Conservation (phyloP, 2,797 vertebrate genomes). For the Malurus leucopterus region DNA sequence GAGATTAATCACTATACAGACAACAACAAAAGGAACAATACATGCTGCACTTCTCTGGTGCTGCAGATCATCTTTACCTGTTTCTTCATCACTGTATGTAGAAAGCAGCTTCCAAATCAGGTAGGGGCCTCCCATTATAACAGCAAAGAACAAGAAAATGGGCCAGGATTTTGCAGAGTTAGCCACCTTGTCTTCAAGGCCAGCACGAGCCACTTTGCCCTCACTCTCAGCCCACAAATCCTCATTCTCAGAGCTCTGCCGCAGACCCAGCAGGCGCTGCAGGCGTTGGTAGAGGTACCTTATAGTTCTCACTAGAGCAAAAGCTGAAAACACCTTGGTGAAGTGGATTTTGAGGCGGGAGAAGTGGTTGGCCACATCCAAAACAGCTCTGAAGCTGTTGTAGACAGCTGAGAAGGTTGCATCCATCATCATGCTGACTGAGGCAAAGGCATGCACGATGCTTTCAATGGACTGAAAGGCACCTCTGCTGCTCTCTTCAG, state of each 20-base stretch:
- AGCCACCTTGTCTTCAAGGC: conserved; percentile 62
- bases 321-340: conserved; percentile 92
- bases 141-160: conserved; percentile 92
- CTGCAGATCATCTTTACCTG: conserved; percentile 71
- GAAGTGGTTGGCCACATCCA: conserved; percentile 96
- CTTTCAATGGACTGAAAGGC: conserved; percentile 98
- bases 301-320: conserved; percentile 91
- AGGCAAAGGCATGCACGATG: conserved; percentile 95
- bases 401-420: conserved; percentile 96
- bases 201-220: conserved; percentile 71
- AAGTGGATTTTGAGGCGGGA: conserved; percentile 92
- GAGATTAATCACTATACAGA: background rate
- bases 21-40: background rate
- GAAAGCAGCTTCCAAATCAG: conserved; percentile 96
- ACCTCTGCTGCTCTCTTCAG: conserved; percentile 94
- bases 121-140: conserved; percentile 92
- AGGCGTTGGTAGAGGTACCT: conserved; percentile 86
- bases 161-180: conserved; percentile 93
- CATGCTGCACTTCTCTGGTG: background rate
- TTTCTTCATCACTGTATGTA: conserved; percentile 74
- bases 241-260: conserved; percentile 81
- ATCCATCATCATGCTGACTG: conserved; percentile 98
- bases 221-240: conserved; percentile 92
- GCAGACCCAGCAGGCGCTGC: conserved; percentile 84
- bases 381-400: conserved; percentile 94